Evolutionary conservation across 2,888 invertebrate species (phyloP), one percentile per base, ranked within the genome.

Genomic region (Bursaphelenchus okinawaensis): DNA sequence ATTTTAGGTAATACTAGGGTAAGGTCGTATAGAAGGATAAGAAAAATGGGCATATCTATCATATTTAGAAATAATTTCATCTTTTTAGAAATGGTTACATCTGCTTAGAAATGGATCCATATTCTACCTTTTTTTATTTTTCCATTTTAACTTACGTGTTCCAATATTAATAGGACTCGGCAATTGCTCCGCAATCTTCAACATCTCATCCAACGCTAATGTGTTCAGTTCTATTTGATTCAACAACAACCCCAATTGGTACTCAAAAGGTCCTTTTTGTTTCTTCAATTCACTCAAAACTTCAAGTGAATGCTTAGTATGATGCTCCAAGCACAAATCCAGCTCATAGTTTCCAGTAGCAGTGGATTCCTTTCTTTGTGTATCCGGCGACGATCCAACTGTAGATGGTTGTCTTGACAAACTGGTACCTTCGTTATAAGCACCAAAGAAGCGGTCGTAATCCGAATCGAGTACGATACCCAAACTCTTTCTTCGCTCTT

Each of bases 201-300:
- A 72, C 55, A 86, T 74, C 58, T 80, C 80, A 55, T 85, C 85
- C 24, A 86, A 72, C 26, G 86, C 83, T 3, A 82, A 78, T 19
- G 84, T 84, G 71, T 86, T 86, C 65, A 83, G 80, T 74, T 84
- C 84, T 51, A 87, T 75, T 62, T 84, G 83, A 59, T 84, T 83
- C 63, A 86, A 72, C 28, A 85, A 83, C 72, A 85, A 83, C 12
- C 83, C 83, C 73, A 85, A 84, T 57, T 83, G 80, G 73, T 84
- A 84, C 66, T 85, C 85, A 65, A 86, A 77, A 2, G 86, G 86
- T 27, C 58, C 55, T 31, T 63, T 68, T 23, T 83, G 67, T 68
- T 61, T 57, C 23, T 62, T 66, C 7, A 77, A 64, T 26, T 55
- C 67, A 76, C 75, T 57, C 66, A 71, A 29, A 20, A 55, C 54